Evolutionary conservation across 37 sponge, comb jelly and placozoan species (phyloP).

Genomic region (Oopsacas minuta): DNA sequence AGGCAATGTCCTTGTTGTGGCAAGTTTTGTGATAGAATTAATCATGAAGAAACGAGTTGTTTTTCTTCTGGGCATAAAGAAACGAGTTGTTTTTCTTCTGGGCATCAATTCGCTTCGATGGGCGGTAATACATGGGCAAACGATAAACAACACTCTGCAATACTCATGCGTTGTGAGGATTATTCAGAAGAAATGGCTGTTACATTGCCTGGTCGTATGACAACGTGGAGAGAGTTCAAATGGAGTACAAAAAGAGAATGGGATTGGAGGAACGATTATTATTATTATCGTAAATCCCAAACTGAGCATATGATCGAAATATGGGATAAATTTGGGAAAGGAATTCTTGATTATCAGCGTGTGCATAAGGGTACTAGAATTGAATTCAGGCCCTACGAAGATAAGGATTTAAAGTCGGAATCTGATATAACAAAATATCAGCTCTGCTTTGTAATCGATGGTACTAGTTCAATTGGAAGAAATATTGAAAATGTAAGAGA

Average conservation of each 20-base stretch:
- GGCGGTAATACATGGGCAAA: background rate
- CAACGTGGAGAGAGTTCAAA: background rate
- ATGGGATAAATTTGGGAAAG: background rate
- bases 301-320: background rate
- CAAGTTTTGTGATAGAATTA: background rate
- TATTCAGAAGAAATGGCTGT: background rate
- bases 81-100: no score
- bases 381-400: background rate
- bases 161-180: background rate
- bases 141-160: background rate
- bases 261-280: background rate
- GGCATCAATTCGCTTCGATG: slow-evolving; percentile 5
- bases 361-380: background rate
- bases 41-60: background rate
- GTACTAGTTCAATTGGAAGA: background rate
- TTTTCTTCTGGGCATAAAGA: no score
- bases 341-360: background rate
- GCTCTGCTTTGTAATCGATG: slow-evolving; percentile 5
- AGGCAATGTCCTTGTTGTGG: background rate
- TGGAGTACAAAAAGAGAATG: background rate
- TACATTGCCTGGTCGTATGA: background rate
- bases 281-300: background rate
- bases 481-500: background rate
- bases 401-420: background rate
- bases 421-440: slow-evolving; percentile 3